Evolutionary conservation across 2,113 vertebrate species (phyloP), one percentile per base, ranked within the genome.

Genomic region (Corythornis vintsioides): DNA sequence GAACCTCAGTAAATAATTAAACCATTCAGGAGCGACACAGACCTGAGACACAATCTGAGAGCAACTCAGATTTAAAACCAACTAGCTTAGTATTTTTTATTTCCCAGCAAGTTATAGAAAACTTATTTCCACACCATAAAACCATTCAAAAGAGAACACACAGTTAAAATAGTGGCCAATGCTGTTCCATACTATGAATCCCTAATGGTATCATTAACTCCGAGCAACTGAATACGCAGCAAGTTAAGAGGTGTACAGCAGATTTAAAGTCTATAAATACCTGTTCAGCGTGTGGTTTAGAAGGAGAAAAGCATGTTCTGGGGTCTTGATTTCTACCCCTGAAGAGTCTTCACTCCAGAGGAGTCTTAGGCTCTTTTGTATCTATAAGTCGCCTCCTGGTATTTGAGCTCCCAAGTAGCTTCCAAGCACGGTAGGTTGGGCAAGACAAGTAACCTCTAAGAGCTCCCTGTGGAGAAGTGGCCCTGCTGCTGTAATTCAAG

Each of bases 201-300:
- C 76, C 19, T 15, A 25, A 13, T 7, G 48, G 56, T 8, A 53
- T 33, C 76, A 67, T 19, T 28, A 82, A 57, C 71, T n/a, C 48
- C 2, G 48, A 82, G 57, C 48, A 25, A 64, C 9, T 9, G 6
- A 50, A 57, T 8, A 6, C 43, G 6, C 83, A n/a, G 80, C 26
- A 7, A 90, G 38, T 29, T 21, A 35, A 77, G 76, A 76, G 52
- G 42, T 1, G n/a, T 6, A 31, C 13, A 28, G 83, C 29, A 60
- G 67, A 60, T 75, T 75, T 45, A 64, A 86, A 83, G 53, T 22
- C 83, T 24, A 61, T 76, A 89, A 96, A 92, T 94, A 97, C 96
- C 95, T 96, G 94, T 56, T 80, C 74, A 52, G 56, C 60, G 70
- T 31, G 76, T 13, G 19, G 28, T 8, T 52, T 50, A 94, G 70